Percentiles rank a stretch among this genome's conserved stretches.
phyloP scores from a whole-genome alignment of 2,797 vertebrate species.

The Etheostoma perlongum region DNA sequence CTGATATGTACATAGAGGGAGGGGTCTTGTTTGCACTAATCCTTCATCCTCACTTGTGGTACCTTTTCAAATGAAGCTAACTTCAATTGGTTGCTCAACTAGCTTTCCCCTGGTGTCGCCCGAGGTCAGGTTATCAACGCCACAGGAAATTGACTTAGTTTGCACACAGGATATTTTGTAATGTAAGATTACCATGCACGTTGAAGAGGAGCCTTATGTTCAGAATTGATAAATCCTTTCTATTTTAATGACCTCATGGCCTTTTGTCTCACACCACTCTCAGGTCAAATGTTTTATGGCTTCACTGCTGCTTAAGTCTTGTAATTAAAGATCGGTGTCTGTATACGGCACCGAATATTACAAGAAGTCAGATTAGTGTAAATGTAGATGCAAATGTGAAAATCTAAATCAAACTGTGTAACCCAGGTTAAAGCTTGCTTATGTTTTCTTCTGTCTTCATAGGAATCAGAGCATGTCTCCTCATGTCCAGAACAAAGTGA shows the following conservation, averaged over 20 bases:
- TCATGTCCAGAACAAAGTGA: constrained; percentile 89
- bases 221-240: background rate
- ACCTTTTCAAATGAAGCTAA: background rate
- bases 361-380: background rate
- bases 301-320: background rate
- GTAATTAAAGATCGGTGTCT: background rate
- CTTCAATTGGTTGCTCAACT: background rate
- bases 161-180: background rate
- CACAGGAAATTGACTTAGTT: background rate
- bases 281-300: background rate
- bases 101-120: background rate
- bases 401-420: background rate
- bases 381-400: background rate
- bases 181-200: background rate
- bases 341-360: background rate
- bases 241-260: background rate
- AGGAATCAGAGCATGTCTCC: constrained; percentile 86
- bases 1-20: background rate
- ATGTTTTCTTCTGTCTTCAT: constrained; percentile 43
- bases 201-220: background rate
- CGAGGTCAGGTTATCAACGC: background rate
- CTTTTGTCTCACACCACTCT: background rate
- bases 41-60: background rate
- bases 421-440: constrained; percentile 6
- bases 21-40: background rate